Conservation (phyloP, 2,797 vertebrate genomes). For the Poecilia gillii region DNA sequence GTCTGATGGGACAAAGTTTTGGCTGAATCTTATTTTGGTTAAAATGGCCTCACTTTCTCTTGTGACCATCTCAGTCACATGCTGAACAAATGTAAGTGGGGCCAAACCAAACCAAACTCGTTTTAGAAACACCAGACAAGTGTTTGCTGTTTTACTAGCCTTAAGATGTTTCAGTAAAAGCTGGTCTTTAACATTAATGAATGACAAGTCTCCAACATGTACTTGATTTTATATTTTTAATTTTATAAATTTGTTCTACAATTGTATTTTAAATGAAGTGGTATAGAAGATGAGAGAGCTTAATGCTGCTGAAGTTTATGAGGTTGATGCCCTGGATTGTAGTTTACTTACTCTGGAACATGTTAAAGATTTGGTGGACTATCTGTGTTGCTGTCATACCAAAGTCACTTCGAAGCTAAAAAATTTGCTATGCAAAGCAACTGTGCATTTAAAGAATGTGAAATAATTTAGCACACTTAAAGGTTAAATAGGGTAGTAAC, state of each 20-base stretch:
- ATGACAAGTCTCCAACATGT: background rate
- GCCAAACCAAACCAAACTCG: background rate
- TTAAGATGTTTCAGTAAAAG: background rate
- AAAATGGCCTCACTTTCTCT: background rate
- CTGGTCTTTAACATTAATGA: background rate
- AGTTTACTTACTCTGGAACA: background rate
- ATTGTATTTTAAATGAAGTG: background rate
- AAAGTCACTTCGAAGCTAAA: background rate
- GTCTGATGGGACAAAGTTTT: background rate
- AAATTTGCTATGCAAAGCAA: background rate
- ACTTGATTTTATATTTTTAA: background rate
- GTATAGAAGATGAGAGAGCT: background rate
- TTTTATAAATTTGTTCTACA: background rate
- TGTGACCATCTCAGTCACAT: background rate
- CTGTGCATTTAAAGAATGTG: background rate
- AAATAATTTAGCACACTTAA: background rate
- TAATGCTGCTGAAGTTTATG: background rate
- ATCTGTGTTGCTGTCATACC: background rate
- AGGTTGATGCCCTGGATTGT: background rate
- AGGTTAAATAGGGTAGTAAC: background rate
- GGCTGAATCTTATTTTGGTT: background rate
- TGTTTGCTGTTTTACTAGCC: background rate
- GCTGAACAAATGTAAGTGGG: background rate
- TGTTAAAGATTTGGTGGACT: background rate
- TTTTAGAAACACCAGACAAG: background rate